phyloP scores from a whole-genome alignment of 2,113 vertebrate genomes.

The Puffinus mauretanicus region DNA sequence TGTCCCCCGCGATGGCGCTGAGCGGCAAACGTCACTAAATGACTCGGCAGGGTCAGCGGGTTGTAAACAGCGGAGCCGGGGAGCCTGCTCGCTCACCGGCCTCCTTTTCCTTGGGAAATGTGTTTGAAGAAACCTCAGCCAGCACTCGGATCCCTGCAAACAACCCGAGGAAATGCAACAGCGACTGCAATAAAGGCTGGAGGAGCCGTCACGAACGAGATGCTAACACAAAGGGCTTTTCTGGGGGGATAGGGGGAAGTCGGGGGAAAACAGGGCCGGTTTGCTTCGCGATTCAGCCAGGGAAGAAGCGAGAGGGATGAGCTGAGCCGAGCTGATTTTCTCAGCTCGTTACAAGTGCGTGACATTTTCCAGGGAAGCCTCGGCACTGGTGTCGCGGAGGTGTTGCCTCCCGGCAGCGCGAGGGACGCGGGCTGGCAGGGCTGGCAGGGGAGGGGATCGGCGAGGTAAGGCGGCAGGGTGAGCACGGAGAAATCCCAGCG shows the following conservation, averaged over 20 bases:
- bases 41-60: background rate
- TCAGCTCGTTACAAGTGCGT: background rate
- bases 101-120: background rate
- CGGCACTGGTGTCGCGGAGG: rapidly evolving
- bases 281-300: rapidly evolving
- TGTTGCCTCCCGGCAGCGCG: rapidly evolving
- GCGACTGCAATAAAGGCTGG: background rate
- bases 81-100: background rate
- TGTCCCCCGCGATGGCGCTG: background rate
- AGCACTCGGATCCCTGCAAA: background rate
- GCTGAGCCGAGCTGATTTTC: background rate
- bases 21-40: background rate
- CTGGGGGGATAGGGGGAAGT: background rate
- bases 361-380: background rate
- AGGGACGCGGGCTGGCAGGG: background rate
- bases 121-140: background rate
- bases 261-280: rapidly evolving
- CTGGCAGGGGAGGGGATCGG: rapidly evolving
- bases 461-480: rapidly evolving
- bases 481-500: background rate
- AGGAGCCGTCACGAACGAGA: background rate
- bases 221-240: background rate
- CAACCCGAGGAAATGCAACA: background rate
- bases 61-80: background rate
- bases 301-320: background rate